Evolutionary conservation across 2,797 vertebrate genomes (phyloP).

Genomic region (Lophotriccus pileatus): DNA sequence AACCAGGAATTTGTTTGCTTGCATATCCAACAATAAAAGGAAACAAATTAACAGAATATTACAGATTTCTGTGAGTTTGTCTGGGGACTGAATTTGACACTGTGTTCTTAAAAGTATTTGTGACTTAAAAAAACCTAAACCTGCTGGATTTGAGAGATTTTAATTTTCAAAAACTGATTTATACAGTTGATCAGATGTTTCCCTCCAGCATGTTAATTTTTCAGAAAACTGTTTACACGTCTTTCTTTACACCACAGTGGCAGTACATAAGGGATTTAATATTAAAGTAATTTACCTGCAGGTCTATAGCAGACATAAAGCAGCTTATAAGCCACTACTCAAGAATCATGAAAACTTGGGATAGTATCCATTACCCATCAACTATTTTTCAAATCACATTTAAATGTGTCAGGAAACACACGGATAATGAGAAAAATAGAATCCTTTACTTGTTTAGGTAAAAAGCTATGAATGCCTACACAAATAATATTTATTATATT

Average conservation of each 20-base stretch:
- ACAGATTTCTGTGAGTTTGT: background rate
- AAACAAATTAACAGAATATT: background rate
- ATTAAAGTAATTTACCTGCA: slow-evolving; percentile 1
- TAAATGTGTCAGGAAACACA: background rate
- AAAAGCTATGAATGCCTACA: background rate
- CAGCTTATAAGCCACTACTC: background rate
- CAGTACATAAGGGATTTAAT: background rate
- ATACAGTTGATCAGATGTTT: background rate
- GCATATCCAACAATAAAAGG: background rate
- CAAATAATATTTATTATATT: background rate
- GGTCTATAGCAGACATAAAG: background rate
- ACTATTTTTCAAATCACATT: background rate
- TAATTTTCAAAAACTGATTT: background rate
- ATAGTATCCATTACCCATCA: background rate
- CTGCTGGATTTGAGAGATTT: background rate
- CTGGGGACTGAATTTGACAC: background rate
- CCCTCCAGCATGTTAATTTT: slow-evolving; percentile 1
- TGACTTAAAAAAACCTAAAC: background rate
- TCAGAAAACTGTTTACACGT: background rate
- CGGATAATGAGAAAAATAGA: background rate
- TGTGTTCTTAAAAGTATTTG: background rate
- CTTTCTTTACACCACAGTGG: background rate
- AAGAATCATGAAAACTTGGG: background rate
- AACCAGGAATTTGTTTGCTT: fast-evolving
- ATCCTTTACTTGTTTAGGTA: background rate